phyloP scores from a whole-genome alignment of 2,797 vertebrate species.

The Coreius guichenoti region DNA sequence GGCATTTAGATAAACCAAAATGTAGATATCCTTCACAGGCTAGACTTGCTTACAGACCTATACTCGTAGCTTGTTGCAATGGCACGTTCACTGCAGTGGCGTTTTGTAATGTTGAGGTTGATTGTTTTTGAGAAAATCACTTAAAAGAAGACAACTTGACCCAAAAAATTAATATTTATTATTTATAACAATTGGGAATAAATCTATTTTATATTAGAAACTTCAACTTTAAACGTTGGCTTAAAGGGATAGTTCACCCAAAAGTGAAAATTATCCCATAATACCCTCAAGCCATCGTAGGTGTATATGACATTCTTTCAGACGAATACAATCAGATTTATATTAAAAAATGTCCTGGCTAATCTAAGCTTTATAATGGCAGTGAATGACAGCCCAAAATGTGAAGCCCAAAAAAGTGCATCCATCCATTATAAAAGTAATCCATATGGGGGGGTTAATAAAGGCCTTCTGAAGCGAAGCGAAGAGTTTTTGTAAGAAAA shows the following conservation, averaged over 20 bases:
- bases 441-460: no score
- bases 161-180: not conserved
- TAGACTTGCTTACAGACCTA: not conserved
- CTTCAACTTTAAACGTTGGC: not conserved
- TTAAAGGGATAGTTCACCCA: not conserved
- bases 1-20: constrained; percentile 69
- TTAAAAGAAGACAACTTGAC: not conserved
- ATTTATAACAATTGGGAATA: not conserved
- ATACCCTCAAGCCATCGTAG: no score
- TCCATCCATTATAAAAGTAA: no score
- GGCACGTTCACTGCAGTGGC: not conserved
- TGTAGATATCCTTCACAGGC: constrained; percentile 29
- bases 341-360: no score
- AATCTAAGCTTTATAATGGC: no score
- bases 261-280: no score
- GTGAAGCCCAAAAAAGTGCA: no score
- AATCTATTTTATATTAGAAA: not conserved
- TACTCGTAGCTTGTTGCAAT: not conserved
- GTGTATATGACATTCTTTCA: no score
- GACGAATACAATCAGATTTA: no score
- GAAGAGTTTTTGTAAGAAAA: no score
- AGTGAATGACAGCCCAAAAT: no score
- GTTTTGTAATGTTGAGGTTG: not conserved
- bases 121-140: not conserved
- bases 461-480: no score